phyloP scores from a whole-genome alignment of 2,113 vertebrate genomes.

The Periophthalmodon schlosseri region DNA sequence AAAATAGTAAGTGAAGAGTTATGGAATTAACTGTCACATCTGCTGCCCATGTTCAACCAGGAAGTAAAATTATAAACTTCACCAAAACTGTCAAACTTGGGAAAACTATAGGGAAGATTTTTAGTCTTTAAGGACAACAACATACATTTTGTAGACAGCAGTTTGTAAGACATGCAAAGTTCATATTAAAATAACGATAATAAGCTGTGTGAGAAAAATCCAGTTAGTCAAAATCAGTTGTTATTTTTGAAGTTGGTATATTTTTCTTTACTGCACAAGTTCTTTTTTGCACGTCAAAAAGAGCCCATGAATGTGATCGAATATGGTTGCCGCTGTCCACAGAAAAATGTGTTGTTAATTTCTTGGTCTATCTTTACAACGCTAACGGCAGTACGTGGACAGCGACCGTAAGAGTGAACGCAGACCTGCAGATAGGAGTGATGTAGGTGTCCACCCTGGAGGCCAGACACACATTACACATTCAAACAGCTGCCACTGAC shows the following conservation, averaged over 20 bases:
- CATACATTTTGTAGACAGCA: background rate
- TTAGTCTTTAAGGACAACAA: background rate
- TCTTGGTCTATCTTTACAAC: background rate
- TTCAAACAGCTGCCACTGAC: conserved; percentile 70
- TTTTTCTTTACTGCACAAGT: no score
- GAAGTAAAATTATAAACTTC: background rate
- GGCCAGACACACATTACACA: conserved; percentile 23
- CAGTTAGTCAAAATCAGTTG: no score
- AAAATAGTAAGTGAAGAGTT: no score
- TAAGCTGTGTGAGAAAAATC: no score
- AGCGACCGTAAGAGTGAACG: background rate
- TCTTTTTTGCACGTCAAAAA: no score
- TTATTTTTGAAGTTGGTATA: no score
- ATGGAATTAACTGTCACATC: background rate
- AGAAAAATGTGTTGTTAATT: background rate
- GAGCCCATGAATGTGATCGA: background rate
- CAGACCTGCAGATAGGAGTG: background rate
- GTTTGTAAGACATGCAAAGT: no score
- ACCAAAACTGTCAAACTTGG: background rate
- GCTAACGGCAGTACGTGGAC: background rate
- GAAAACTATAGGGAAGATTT: no score
- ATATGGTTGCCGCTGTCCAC: background rate
- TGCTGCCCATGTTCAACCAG: background rate
- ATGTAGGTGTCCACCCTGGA: background rate
- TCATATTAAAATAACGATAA: no score